Percentiles rank a stretch among this genome's conserved stretches.
These are phyloP conservation scores for Ochropleura plecta DNA, from an alignment of 2,888 invertebrate genomes.

Conservation along the genomic window DNA sequence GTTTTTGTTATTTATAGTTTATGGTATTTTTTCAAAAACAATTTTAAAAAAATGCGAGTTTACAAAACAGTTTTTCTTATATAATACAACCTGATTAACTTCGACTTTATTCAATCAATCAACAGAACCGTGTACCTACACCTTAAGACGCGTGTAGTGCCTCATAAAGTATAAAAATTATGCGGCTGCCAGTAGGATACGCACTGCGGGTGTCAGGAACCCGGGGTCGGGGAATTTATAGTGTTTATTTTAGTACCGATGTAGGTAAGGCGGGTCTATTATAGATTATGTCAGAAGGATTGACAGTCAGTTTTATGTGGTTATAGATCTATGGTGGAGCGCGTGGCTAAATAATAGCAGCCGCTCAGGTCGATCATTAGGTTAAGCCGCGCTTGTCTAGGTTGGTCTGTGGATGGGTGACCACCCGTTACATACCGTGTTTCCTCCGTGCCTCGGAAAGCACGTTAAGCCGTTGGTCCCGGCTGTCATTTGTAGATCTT, in stretches of 20 bases:
- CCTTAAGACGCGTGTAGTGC: conserved; percentile 31
- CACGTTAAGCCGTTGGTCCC: too few relatives aligned
- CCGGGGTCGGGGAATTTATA: conserved; percentile 41
- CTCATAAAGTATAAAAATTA: conserved; percentile 66
- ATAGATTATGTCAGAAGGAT: conserved; percentile 35
- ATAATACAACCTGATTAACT: neutral
- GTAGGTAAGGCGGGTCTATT: conserved; percentile 27
- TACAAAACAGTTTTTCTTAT: too few relatives aligned
- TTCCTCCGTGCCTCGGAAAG: too few relatives aligned
- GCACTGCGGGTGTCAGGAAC: conserved; percentile 49
- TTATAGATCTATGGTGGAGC: neutral
- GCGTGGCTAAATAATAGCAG: too few relatives aligned
- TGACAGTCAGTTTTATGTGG: conserved; percentile 17
- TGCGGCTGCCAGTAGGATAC: conserved; percentile 41
- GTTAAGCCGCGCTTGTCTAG: too few relatives aligned
- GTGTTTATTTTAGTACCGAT: conserved; percentile 38
- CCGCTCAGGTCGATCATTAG: too few relatives aligned
- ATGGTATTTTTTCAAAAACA: too few relatives aligned
- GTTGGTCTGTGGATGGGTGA: too few relatives aligned
- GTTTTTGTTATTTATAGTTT: too few relatives aligned
- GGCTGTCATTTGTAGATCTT: too few relatives aligned
- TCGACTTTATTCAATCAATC: neutral
- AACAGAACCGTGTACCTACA: conserved; percentile 14
- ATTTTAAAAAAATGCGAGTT: too few relatives aligned
- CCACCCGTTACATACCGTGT: too few relatives aligned